Evolutionary conservation across 92 coral and sea anemone species (phyloP).

Genomic region (Metridium senile): DNA sequence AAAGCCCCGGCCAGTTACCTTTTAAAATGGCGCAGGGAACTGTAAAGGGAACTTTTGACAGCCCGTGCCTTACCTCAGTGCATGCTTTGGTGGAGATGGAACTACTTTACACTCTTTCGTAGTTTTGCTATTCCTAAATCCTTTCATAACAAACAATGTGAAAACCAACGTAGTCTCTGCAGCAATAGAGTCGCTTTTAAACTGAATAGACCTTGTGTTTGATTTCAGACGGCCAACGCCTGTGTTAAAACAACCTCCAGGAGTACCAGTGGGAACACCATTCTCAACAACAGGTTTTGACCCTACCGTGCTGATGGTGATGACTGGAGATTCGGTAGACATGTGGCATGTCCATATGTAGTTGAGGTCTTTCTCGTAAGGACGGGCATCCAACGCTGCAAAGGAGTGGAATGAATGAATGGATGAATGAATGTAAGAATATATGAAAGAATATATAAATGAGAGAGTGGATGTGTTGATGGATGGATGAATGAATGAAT

Average conservation of each 20-base stretch:
- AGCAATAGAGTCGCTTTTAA: constrained; percentile 9
- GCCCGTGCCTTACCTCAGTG: neutral
- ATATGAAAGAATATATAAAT: neutral
- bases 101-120: neutral
- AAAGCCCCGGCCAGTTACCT: no score
- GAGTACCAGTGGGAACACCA: neutral
- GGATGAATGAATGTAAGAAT: neutral
- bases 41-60: neutral
- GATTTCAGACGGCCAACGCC: constrained; percentile 13
- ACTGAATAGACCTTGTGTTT: constrained; percentile 6
- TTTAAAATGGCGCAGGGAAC: neutral
- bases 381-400: neutral
- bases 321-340: neutral
- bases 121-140: neutral
- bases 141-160: constrained; percentile 4
- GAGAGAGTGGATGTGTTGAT: no score
- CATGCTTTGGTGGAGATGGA: constrained; percentile 10
- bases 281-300: neutral
- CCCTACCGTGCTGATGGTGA: neutral
- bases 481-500: no score
- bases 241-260: constrained; percentile 8
- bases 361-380: neutral
- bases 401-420: neutral
- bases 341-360: constrained; percentile 7
- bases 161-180: neutral